Evolutionary conservation across 2,797 vertebrate genomes (phyloP).

Genomic region (Tympanoctomys barrerae): DNA sequence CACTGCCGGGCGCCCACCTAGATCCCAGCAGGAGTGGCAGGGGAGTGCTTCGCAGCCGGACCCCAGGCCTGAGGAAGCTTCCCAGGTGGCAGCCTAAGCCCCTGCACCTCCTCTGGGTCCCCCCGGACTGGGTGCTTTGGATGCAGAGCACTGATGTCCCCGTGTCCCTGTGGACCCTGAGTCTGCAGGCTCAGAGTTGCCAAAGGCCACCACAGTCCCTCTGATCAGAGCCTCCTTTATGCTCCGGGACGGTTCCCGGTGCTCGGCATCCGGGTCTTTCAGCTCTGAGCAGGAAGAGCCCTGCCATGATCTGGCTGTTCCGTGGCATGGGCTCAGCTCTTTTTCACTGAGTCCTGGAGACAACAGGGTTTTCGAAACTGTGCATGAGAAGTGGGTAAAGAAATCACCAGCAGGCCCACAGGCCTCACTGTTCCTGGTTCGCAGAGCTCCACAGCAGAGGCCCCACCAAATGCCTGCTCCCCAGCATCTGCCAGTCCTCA

Average conservation of each 20-base stretch:
- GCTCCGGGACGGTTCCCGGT: fast-evolving
- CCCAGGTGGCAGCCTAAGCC: fast-evolving
- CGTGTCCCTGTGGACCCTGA: not conserved
- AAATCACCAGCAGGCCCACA: not conserved
- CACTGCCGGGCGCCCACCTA: not conserved
- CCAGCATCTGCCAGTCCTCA: not conserved
- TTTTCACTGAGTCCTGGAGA: not conserved
- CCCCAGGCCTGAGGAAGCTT: not conserved
- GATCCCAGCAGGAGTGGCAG: fast-evolving
- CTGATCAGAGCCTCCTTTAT: not conserved
- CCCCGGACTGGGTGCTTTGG: fast-evolving
- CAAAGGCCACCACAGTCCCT: fast-evolving
- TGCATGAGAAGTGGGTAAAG: no score
- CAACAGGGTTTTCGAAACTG: not conserved
- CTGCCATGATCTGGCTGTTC: not conserved
- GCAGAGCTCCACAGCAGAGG: not conserved
- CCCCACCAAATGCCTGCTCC: not conserved
- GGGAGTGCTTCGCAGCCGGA: no score
- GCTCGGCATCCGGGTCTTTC: fast-evolving
- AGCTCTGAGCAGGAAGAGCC: not conserved
- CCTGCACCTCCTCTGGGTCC: not conserved
- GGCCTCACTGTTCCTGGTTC: not conserved
- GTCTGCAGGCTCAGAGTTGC: not conserved
- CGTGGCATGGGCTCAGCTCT: no score
- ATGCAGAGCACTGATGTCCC: fast-evolving